Percentiles rank a stretch among this genome's conserved stretches.
phyloP scores from a whole-genome alignment of 2,888 invertebrate genomes.

The Athripsodes cinereus region DNA sequence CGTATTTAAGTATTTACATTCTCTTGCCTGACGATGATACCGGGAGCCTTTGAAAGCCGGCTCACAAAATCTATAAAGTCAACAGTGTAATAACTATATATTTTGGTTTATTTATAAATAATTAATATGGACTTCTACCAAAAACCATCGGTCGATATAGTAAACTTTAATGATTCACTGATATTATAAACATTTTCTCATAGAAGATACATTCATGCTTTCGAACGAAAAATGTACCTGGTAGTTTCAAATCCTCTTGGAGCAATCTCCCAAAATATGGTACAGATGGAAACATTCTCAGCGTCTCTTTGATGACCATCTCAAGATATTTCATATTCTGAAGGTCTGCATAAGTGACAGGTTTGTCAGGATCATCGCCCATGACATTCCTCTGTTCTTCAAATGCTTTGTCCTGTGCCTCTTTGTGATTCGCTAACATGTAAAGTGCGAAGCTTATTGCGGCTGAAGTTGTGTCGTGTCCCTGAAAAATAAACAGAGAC shows the following conservation, averaged over 20 bases:
- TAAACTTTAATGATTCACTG: too few species aligned
- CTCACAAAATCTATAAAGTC: too few species aligned
- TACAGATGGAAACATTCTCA: slow-evolving; percentile 30
- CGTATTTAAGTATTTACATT: too few species aligned
- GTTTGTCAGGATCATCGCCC: slow-evolving; percentile 8
- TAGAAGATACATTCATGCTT: too few species aligned
- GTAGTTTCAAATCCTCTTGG: slow-evolving; percentile 27
- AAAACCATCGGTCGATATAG: too few species aligned
- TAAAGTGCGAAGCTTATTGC: slow-evolving; percentile 42
- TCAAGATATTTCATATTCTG: slow-evolving; percentile 28
- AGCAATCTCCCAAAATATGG: slow-evolving; percentile 29
- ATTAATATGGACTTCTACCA: too few species aligned
- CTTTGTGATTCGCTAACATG: slow-evolving; percentile 38
- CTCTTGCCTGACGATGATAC: too few species aligned
- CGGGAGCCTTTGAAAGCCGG: too few species aligned
- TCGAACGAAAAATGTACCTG: too few species aligned
- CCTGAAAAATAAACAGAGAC: slow-evolving; percentile 32
- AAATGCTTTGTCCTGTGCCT: slow-evolving; percentile 34
- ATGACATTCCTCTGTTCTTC: slow-evolving; percentile 19
- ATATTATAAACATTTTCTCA: too few species aligned
- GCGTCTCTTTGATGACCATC: slow-evolving; percentile 30
- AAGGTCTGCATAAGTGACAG: slow-evolving; percentile 23
- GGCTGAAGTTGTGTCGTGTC: slow-evolving; percentile 44
- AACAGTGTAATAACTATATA: too few species aligned
- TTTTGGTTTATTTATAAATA: too few species aligned